These are phyloP conservation scores for Nemapogon koenigi DNA, from an alignment of 2,888 invertebrate species.

Conservation along the genomic window DNA sequence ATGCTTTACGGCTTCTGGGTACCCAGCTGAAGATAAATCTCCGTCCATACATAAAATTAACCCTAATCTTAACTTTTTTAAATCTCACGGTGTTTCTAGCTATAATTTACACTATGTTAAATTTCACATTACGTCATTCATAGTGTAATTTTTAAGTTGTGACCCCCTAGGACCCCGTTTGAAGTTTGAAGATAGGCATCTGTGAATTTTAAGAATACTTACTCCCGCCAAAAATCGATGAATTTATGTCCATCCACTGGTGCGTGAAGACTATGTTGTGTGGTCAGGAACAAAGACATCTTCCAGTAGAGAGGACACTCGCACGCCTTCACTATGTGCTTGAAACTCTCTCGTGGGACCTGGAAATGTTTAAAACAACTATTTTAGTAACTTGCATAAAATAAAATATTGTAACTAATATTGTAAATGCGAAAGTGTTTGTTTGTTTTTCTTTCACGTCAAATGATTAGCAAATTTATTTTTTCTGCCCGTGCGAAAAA, in stretches of 20 bases:
- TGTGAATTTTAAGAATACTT: no score
- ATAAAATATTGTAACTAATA: not conserved
- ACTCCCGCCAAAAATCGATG: constrained; percentile 94
- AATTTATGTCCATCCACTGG: constrained; percentile 83
- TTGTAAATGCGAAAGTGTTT: not conserved
- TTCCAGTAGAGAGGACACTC: constrained; percentile 97
- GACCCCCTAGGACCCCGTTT: no score
- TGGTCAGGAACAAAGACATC: constrained; percentile 89
- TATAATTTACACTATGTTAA: no score
- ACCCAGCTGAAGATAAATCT: no score
- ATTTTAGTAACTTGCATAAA: no score
- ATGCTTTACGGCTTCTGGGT: no score
- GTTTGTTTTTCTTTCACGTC: not conserved
- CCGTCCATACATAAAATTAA: no score
- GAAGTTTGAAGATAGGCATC: no score
- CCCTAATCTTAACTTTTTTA: no score
- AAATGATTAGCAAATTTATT: not conserved
- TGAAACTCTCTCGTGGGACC: constrained; percentile 69
- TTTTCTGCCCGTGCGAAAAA: not conserved
- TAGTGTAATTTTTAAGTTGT: no score
- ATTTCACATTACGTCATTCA: no score
- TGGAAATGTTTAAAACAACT: constrained; percentile 26
- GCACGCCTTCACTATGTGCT: constrained; percentile 80
- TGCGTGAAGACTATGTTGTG: constrained; percentile 75
- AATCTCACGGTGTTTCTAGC: no score